Evolutionary conservation across 2,113 vertebrate species (phyloP).

Genomic region (Lycaon pictus): DNA sequence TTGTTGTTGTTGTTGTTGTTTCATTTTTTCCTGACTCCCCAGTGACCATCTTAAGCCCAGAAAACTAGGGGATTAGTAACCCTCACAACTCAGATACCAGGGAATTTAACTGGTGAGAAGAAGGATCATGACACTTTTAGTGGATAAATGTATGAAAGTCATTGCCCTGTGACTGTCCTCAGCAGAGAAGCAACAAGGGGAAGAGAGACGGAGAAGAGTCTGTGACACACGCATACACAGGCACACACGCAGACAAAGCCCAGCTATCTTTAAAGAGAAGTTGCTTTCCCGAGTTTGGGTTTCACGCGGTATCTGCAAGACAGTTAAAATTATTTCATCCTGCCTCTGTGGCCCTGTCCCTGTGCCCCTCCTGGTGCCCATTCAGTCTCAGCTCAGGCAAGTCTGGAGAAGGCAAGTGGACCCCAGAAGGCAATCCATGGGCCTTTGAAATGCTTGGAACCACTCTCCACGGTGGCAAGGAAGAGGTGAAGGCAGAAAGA

Average conservation of each 20-base stretch:
- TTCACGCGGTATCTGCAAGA: constrained; percentile 63
- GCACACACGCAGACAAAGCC: background rate
- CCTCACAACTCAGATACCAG: background rate
- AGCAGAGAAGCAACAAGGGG: constrained; percentile 5
- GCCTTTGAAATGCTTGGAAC: background rate
- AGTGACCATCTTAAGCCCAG: constrained; percentile 23
- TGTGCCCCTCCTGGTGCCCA: background rate
- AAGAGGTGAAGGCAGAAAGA: background rate
- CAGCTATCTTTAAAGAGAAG: constrained; percentile 65
- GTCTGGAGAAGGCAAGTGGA: background rate
- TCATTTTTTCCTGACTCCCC: background rate
- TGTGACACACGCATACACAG: background rate
- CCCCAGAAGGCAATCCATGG: background rate
- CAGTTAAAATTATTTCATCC: constrained; percentile 29
- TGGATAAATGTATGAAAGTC: constrained; percentile 22
- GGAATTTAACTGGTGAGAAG: constrained; percentile 19
- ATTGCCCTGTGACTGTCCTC: constrained; percentile 34
- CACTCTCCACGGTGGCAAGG: background rate
- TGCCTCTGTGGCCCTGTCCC: constrained; percentile 48
- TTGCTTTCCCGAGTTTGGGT: constrained; percentile 58
- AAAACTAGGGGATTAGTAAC: background rate
- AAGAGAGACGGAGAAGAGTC: constrained; percentile 50
- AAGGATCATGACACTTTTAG: constrained; percentile 27
- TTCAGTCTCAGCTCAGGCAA: constrained; percentile 7
- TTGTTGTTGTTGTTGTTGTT: constrained; percentile 10